Evolutionary conservation across 1,140 invertebrate species (phyloP).

Genomic region (Pachypsylla venusta): DNA sequence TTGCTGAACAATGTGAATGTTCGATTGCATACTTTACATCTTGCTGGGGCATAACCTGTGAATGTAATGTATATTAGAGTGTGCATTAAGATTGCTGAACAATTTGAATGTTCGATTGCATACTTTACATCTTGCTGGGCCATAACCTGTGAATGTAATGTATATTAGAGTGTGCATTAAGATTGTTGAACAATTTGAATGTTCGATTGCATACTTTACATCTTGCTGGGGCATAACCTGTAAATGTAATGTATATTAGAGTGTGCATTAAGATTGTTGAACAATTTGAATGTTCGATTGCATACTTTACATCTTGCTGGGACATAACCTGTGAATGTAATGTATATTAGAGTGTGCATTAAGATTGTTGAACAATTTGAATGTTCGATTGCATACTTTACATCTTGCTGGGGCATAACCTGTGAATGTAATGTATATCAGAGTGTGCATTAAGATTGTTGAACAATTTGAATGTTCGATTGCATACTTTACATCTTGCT

Average conservation of each 20-base stretch:
- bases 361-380: not conserved
- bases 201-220: not conserved
- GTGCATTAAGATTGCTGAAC: not conserved
- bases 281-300: not conserved
- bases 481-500: not conserved
- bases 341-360: not conserved
- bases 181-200: not conserved
- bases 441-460: not conserved
- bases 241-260: not conserved
- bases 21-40: not conserved
- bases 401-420: not conserved
- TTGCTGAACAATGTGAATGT: not conserved
- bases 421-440: not conserved
- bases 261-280: not conserved
- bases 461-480: not conserved
- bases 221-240: not conserved
- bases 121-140: not conserved
- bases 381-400: not conserved
- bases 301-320: not conserved
- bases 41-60: not conserved
- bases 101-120: not conserved
- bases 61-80: not conserved
- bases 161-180: not conserved
- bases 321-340: not conserved
- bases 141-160: not conserved